A percentile compares a stretch with the other conserved stretches of the same genome.
Evolutionary conservation across 2,797 vertebrate genomes (phyloP).

Genomic region (Rhabdophis nuchalis): DNA sequence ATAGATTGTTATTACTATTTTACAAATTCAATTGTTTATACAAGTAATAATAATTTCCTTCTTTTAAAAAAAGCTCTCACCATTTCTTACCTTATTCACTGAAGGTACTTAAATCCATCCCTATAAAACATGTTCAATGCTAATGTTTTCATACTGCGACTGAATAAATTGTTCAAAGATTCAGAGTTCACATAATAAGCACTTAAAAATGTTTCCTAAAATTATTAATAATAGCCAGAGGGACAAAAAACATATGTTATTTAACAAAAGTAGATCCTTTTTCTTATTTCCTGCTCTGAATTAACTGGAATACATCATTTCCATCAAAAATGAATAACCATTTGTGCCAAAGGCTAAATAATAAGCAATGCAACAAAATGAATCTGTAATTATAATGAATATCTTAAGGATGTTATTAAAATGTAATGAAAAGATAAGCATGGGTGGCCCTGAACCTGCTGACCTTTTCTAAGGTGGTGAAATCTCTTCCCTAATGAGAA

Average conservation of each 20-base stretch:
- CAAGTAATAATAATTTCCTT: conserved; percentile 20
- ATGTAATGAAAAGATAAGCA: conserved; percentile 9
- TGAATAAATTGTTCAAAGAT: conserved; percentile 44
- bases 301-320: conserved; percentile 13
- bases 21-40: conserved; percentile 11
- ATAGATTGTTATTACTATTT: conserved; percentile 31
- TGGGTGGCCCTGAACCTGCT: neutral
- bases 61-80: conserved; percentile 29
- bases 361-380: conserved; percentile 11
- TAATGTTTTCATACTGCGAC: conserved; percentile 53
- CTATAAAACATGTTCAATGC: conserved; percentile 37
- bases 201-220: conserved; percentile 45
- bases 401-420: neutral
- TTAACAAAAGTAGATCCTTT: conserved; percentile 32
- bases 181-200: conserved; percentile 8
- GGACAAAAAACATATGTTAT: conserved; percentile 40
- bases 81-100: conserved; percentile 39
- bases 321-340: neutral
- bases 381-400: neutral
- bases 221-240: conserved; percentile 51
- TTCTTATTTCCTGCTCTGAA: neutral
- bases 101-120: conserved; percentile 50
- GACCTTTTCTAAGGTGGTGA: neutral
- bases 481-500: neutral
- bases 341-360: conserved; percentile 22